These are phyloP conservation scores for Tachina grossa DNA, from an alignment of 2,888 invertebrate species.

Conservation along the genomic window DNA sequence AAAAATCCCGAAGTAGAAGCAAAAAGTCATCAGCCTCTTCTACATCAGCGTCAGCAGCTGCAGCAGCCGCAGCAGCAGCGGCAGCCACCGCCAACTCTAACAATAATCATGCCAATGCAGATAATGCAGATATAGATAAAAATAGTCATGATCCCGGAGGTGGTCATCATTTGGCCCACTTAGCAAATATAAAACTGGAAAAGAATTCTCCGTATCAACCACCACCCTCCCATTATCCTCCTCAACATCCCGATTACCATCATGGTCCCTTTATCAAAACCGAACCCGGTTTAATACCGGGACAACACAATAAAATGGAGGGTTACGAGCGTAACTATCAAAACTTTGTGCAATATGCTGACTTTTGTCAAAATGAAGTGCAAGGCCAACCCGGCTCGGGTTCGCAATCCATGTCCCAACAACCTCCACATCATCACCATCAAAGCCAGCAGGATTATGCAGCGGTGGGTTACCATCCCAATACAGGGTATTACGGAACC, in stretches of 20 bases:
- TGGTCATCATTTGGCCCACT: slow-evolving; percentile 75
- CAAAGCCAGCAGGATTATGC: slow-evolving; percentile 77
- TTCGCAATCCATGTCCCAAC: slow-evolving; percentile 67
- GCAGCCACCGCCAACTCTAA: slow-evolving; percentile 73
- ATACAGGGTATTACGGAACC: slow-evolving; percentile 79
- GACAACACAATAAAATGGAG: slow-evolving; percentile 82
- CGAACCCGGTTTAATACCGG: slow-evolving; percentile 81
- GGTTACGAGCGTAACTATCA: slow-evolving; percentile 83
- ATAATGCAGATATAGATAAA: slow-evolving; percentile 79
- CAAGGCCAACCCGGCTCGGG: slow-evolving; percentile 77
- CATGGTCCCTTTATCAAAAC: slow-evolving; percentile 81
- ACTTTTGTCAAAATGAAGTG: slow-evolving; percentile 82
- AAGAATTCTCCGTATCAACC: slow-evolving; percentile 73
- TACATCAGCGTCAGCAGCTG: slow-evolving; percentile 44
- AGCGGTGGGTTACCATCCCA: slow-evolving; percentile 76
- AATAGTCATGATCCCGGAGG: slow-evolving; percentile 82
- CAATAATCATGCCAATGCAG: slow-evolving; percentile 73
- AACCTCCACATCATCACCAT: slow-evolving; percentile 77
- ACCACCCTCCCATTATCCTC: slow-evolving; percentile 76
- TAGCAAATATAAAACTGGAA: slow-evolving; percentile 72
- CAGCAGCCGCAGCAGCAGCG: slow-evolving; percentile 72
- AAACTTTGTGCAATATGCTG: slow-evolving; percentile 83
- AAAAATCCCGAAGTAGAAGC: slow-evolving; percentile 79
- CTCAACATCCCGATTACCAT: slow-evolving; percentile 76
- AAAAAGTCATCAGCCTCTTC: slow-evolving; percentile 72